Evolutionary conservation across 1,140 invertebrate species (phyloP).

Genomic region (Charaxes varanes): DNA sequence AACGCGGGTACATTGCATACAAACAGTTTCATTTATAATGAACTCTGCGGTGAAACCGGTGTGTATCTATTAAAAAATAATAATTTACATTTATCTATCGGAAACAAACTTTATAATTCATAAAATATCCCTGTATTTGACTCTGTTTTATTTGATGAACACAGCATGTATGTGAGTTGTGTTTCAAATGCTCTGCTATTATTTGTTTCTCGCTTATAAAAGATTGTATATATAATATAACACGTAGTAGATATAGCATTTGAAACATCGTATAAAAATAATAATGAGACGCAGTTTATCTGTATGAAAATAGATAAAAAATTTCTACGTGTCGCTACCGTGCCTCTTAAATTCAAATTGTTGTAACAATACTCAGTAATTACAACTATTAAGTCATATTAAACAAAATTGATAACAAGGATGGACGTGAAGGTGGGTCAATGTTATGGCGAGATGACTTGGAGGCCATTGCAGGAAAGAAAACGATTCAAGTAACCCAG

Average conservation of each 20-base stretch:
- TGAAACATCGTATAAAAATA: constrained; percentile 51
- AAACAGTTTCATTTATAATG: constrained; percentile 21
- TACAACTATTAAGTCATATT: no score
- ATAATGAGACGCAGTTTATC: constrained; percentile 49
- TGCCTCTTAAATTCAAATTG: constrained; percentile 36
- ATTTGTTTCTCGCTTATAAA: constrained; percentile 14
- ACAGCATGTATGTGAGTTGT: constrained; percentile 49
- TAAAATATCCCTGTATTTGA: constrained; percentile 72
- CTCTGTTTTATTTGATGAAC: constrained; percentile 69
- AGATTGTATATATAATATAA: constrained; percentile 19
- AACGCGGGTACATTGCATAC: constrained; percentile 16
- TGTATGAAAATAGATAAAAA: constrained; percentile 68
- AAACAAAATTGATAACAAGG: no score
- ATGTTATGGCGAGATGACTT: no score
- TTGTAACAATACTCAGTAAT: no score
- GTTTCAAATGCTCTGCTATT: constrained; percentile 47
- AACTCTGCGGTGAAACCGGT: constrained; percentile 15
- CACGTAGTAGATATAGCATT: constrained; percentile 33
- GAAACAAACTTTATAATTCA: constrained; percentile 50
- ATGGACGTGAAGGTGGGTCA: no score
- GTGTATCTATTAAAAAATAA: constrained; percentile 27
- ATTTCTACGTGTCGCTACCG: constrained; percentile 43
- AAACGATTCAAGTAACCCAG: no score
- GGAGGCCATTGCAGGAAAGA: no score
- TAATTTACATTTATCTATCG: constrained; percentile 34